A percentile compares a stretch with the other conserved stretches of the same genome.
Evolutionary conservation across 2,888 invertebrate species (phyloP).

Genomic region (Boloria selene): DNA sequence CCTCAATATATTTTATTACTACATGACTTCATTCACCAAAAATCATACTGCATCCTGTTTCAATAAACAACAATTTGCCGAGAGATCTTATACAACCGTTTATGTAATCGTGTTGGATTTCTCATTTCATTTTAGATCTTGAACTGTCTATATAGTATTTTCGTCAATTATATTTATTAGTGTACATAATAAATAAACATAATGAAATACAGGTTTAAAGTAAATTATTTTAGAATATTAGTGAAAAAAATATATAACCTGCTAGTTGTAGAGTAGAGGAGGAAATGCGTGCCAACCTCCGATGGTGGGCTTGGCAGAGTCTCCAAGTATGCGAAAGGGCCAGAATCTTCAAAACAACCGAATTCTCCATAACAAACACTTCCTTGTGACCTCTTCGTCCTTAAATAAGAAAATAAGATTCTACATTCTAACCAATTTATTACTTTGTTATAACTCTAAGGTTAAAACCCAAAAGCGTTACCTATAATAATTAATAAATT

Average conservation of each 20-base stretch:
- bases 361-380: slow-evolving; percentile 93
- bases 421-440: neutral
- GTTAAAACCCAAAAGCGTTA: too few relatives aligned
- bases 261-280: slow-evolving; percentile 87
- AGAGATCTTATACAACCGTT: slow-evolving; percentile 5
- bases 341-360: slow-evolving; percentile 96
- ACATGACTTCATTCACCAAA: slow-evolving; percentile 10
- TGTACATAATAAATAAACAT: neutral
- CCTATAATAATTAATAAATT: too few relatives aligned
- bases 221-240: neutral
- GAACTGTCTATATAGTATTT: too few relatives aligned
- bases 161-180: too few relatives aligned
- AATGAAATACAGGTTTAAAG: neutral
- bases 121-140: slow-evolving; percentile 1
- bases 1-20: slow-evolving; percentile 11
- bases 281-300: slow-evolving; percentile 92
- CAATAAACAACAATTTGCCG: slow-evolving; percentile 7
- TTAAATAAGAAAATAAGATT: slow-evolving; percentile 49
- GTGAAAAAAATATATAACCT: slow-evolving; percentile 65
- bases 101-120: slow-evolving; percentile 2
- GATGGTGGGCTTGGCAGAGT: slow-evolving; percentile 93
- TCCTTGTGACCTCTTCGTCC: slow-evolving; percentile 89
- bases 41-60: slow-evolving; percentile 18
- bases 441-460: neutral
- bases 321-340: slow-evolving; percentile 94